These are phyloP conservation scores for Ptychoptera albimana DNA, from an alignment of 2,888 invertebrate species.

Conservation along the genomic window DNA sequence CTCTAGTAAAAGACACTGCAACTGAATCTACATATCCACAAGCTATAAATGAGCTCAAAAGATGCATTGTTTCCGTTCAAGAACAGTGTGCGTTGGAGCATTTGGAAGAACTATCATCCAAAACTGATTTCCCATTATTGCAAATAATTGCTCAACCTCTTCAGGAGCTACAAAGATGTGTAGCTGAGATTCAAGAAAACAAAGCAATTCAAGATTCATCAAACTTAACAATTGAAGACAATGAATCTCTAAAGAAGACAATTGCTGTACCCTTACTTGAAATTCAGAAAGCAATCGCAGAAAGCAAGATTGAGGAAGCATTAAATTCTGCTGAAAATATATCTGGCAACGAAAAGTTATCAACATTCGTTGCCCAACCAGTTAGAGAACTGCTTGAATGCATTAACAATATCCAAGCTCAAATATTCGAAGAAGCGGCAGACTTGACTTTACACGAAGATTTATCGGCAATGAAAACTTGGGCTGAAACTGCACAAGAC, in stretches of 20 bases:
- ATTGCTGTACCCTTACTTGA: constrained; percentile 9
- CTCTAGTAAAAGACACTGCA: not conserved
- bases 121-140: constrained; percentile 12
- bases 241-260: constrained; percentile 5
- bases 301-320: constrained; percentile 5
- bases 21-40: not conserved
- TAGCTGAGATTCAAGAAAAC: constrained; percentile 20
- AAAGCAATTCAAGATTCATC: not conserved
- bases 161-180: constrained; percentile 23
- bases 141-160: constrained; percentile 25
- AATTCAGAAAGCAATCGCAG: constrained; percentile 6
- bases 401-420: constrained; percentile 20
- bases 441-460: constrained; percentile 42
- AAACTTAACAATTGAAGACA: not conserved
- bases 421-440: constrained; percentile 31
- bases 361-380: constrained; percentile 4
- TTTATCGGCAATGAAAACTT: constrained; percentile 39
- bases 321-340: constrained; percentile 1
- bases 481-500: constrained; percentile 24
- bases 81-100: constrained; percentile 15
- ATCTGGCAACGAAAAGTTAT: constrained; percentile 1
- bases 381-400: constrained; percentile 17
- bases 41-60: not conserved
- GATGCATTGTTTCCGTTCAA: constrained; percentile 15
- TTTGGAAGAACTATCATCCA: constrained; percentile 10